Percentiles rank a stretch among this genome's conserved stretches.
phyloP scores from a whole-genome alignment of 2,888 invertebrate genomes.

The Notocelia uddmanniana region DNA sequence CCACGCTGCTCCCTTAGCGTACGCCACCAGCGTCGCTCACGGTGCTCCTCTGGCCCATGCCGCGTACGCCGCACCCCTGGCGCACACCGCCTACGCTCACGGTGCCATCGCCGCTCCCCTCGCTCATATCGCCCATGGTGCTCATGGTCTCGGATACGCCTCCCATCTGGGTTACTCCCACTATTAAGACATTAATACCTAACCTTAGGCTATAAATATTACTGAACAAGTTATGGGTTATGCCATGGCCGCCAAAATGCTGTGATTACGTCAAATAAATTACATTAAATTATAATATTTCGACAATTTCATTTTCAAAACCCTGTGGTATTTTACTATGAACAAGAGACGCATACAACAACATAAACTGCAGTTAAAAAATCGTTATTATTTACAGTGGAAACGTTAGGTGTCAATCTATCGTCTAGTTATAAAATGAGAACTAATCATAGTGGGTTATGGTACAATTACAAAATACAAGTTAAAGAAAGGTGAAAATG shows the following conservation, averaged over 20 bases:
- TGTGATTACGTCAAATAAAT: conserved; percentile 57
- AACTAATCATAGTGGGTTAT: too few species aligned
- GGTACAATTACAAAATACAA: too few species aligned
- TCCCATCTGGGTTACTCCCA: conserved; percentile 61
- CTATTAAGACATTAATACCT: conserved; percentile 53
- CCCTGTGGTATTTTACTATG: neutral
- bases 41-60: conserved; percentile 54
- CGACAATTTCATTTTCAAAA: neutral
- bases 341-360: too few species aligned
- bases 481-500: too few species aligned
- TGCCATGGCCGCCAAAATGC: conserved; percentile 53
- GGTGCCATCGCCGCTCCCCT: conserved; percentile 48
- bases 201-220: conserved; percentile 53
- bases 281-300: conserved; percentile 43
- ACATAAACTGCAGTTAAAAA: too few species aligned
- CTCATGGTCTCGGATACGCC: conserved; percentile 51
- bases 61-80: conserved; percentile 53
- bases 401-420: too few species aligned
- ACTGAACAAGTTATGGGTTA: conserved; percentile 52
- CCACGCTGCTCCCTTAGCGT: conserved; percentile 51
- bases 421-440: too few species aligned
- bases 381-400: too few species aligned
- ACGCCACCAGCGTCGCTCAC: conserved; percentile 54
- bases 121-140: conserved; percentile 49
- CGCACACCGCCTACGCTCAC: conserved; percentile 52